phyloP scores from a whole-genome alignment of 2,113 vertebrate species.

The Mustelus asterias region DNA sequence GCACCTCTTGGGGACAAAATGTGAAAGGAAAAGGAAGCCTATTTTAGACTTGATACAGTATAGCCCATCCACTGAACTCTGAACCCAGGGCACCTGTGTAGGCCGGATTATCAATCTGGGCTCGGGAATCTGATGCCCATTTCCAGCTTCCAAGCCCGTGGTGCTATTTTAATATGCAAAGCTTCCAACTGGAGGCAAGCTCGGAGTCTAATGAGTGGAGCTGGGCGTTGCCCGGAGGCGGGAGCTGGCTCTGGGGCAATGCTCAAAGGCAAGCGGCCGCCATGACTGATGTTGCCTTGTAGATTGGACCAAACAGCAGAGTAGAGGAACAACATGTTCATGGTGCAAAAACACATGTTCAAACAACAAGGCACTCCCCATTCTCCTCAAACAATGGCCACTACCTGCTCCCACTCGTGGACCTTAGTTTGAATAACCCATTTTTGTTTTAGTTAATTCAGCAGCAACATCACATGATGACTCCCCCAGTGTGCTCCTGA shows the following conservation, averaged over 20 bases:
- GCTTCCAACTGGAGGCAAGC: neutral
- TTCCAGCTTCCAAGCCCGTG: neutral
- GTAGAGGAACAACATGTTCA: neutral
- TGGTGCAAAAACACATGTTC: no score
- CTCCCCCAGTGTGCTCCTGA: neutral
- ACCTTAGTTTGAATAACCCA: neutral
- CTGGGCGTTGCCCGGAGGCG: neutral
- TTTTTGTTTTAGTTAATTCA: neutral
- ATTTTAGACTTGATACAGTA: slow-evolving; percentile 81
- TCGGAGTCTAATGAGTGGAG: neutral
- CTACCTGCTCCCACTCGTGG: neutral
- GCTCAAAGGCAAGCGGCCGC: neutral
- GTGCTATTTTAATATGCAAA: neutral
- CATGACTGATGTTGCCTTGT: neutral
- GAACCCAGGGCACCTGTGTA: neutral
- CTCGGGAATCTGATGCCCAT: neutral
- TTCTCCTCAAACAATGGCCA: neutral
- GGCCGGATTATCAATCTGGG: neutral
- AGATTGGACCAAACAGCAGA: neutral
- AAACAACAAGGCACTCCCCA: neutral
- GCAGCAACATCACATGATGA: neutral
- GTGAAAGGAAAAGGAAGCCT: neutral
- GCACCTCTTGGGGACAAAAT: slow-evolving; percentile 63
- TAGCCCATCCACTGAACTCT: neutral
- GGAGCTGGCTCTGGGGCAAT: neutral